Evolutionary conservation across 2,797 vertebrate genomes (phyloP), one percentile per base, ranked within the genome.

Genomic region (Hephaestus fuliginosus): DNA sequence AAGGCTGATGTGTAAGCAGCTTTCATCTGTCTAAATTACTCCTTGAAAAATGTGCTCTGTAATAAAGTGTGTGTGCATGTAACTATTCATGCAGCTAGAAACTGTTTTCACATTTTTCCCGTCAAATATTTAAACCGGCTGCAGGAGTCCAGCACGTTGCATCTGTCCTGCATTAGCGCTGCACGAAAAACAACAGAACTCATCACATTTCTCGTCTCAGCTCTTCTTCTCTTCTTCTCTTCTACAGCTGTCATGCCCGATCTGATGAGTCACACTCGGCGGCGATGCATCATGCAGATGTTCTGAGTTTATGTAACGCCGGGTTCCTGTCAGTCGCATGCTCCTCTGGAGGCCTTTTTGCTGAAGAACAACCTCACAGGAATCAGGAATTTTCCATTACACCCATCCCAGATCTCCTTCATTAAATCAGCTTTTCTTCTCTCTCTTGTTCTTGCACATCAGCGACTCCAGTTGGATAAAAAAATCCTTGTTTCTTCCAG

Each of bases 231-330:
- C 13, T 10, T 15, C 44, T 36, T 30, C 48, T 56, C 64, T 44
- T 73, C 57, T 41, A 63, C 76, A 76, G 62, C 76, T 57, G 56
- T 63, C 41, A 7, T 65, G 11, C 33, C 5, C 17, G 10, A n/a
- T 22, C 33, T 7, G 80, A 58, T 89, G 87, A 90, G 76, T 91
- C 88, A 87, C 12, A 25, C 46, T 22, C 3, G n/a, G 17, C 0
- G 22, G 30, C 57, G 12, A 74, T 58, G 39, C 51, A n/a, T 7
- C 5, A 83, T 13, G 52, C 90, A 89, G 82, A 90, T 86, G 90
- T 90, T 80, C n/a, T 55, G 30, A 43, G 60, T 78, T 74, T 48
- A 41, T n/a, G 61, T 11, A 0, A 39, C 0, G 0, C 10, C 7
- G 33, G 76, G 61, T 88, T 91, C 75, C 85, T 80, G 86, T 80